phyloP scores from a whole-genome alignment of 2,888 invertebrate genomes.

The Cantharis lateralis region DNA sequence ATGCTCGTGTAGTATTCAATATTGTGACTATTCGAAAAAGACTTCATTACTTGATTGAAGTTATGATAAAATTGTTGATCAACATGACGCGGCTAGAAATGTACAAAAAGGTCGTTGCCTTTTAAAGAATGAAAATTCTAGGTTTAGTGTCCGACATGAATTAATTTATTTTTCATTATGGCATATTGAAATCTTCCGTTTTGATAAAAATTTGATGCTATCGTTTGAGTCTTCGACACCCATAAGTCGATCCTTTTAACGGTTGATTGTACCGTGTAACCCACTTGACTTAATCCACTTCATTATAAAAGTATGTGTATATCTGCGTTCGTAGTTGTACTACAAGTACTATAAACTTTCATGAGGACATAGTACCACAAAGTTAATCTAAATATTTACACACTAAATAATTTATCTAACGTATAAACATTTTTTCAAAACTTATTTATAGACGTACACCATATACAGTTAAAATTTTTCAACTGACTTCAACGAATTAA shows the following conservation, averaged over 20 bases:
- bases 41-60: not conserved
- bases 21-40: not conserved
- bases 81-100: not conserved
- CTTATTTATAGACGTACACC: not conserved
- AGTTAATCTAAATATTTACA: not conserved
- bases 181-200: not conserved
- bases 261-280: slow-evolving; percentile 27
- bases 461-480: not conserved
- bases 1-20: not conserved
- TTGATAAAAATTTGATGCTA: slow-evolving; percentile 3
- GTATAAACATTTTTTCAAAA: not conserved
- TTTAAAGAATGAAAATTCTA: not conserved
- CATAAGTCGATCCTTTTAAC: slow-evolving; percentile 11
- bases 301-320: not conserved
- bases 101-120: not conserved
- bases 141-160: not conserved
- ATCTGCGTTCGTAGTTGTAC: not conserved
- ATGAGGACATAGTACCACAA: not conserved
- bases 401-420: not conserved
- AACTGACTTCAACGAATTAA: not conserved
- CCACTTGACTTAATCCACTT: slow-evolving; percentile 14
- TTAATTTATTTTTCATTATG: not conserved
- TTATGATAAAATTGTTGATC: not conserved
- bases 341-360: not conserved
- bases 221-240: slow-evolving; percentile 10